A percentile compares a stretch with the other conserved stretches of the same genome.
These are phyloP conservation scores for Mungos mungo DNA, from an alignment of 2,113 vertebrate genomes.

Conservation along the genomic window DNA sequence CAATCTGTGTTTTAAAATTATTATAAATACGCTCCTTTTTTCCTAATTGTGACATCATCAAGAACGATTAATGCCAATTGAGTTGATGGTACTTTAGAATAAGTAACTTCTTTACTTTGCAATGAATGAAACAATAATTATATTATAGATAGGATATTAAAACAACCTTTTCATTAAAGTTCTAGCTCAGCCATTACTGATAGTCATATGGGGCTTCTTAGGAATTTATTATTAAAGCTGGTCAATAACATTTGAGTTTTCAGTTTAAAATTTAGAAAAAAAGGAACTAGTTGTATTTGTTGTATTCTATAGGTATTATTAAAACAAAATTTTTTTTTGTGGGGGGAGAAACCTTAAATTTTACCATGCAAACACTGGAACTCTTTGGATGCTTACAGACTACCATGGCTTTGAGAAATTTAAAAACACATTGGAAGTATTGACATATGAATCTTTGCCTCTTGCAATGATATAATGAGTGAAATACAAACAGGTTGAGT, in stretches of 20 bases:
- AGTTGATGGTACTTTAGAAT: conserved; percentile 61
- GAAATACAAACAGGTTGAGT: neutral
- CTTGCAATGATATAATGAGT: neutral
- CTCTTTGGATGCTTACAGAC: neutral
- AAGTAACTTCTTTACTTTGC: conserved; percentile 63
- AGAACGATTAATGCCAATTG: conserved; percentile 62
- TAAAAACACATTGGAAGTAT: neutral
- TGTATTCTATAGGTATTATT: conserved; percentile 1
- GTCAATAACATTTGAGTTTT: conserved; percentile 67
- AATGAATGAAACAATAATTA: conserved; percentile 63
- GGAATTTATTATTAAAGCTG: conserved; percentile 18
- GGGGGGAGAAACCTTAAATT: neutral
- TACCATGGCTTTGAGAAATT: neutral
- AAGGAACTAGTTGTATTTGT: neutral
- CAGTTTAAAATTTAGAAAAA: conserved; percentile 68
- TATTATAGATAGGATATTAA: neutral
- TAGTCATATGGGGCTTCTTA: neutral
- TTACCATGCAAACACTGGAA: neutral
- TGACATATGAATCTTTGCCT: neutral
- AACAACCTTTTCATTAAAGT: conserved; percentile 47
- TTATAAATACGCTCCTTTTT: conserved; percentile 65
- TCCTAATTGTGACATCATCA: conserved; percentile 70
- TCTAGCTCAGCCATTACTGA: neutral
- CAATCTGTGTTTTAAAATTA: conserved; percentile 70
- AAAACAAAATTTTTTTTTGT: neutral